phyloP scores from a whole-genome alignment of 2,113 vertebrate genomes.

The Malurus alboscapulatus region DNA sequence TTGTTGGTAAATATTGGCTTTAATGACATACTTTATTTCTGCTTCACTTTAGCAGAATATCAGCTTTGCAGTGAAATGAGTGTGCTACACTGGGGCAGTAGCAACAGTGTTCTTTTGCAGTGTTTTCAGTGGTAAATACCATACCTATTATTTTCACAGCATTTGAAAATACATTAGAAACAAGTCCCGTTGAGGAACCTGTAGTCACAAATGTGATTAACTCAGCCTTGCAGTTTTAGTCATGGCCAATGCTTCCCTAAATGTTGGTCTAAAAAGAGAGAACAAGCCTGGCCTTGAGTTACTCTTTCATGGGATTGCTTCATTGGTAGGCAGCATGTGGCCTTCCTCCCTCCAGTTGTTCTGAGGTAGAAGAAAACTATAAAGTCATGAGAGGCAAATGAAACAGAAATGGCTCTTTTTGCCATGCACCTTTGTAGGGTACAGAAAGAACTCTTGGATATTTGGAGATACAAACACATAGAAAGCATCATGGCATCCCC shows the following conservation, averaged over 20 bases:
- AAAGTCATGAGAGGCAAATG: background rate
- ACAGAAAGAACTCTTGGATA: background rate
- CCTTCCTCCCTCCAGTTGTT: background rate
- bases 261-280: background rate
- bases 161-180: conserved; percentile 5
- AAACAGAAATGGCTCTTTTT: background rate
- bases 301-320: background rate
- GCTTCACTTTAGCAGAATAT: background rate
- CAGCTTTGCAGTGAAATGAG: background rate
- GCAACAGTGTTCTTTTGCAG: background rate
- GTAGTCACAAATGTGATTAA: background rate
- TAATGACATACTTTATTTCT: background rate
- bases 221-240: background rate
- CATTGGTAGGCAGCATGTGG: background rate
- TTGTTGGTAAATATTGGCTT: conserved; percentile 21
- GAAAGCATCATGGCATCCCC: background rate
- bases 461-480: background rate
- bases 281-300: background rate
- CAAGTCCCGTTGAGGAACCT: background rate
- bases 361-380: background rate
- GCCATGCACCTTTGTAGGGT: background rate
- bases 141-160: background rate
- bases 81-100: background rate
- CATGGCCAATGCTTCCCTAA: background rate
- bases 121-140: background rate